Evolutionary conservation across 2,113 vertebrate genomes (phyloP), one percentile per base, ranked within the genome.

Genomic region (Hippocampus zosterae): DNA sequence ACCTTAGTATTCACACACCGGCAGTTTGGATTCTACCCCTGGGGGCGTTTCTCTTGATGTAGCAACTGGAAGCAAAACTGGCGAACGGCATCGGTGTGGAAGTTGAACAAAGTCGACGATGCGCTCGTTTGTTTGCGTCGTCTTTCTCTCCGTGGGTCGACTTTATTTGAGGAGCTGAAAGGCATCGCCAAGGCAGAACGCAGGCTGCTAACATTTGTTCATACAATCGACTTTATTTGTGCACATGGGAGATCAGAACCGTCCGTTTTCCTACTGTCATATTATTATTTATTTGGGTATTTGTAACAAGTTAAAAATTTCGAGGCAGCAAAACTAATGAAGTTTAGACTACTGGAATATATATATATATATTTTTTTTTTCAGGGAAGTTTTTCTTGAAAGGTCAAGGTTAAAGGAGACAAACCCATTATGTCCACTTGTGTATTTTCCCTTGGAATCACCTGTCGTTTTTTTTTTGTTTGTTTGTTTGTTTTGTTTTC

Each of bases 261-360:
- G 88, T 89, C 88, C 87, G 15, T 40, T 46, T 84, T 79, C 72
- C 72, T 81, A 56, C 77, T 71, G 84, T 83, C 82, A 74, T 75
- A 74, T 71, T 71, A 66, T 80, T 82, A 70, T 72, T 82, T 89
- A 87, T 87, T 90, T 3, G 42, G 63, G 63, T 87, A 81, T 87
- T 88, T 78, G 76, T 84, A 88, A 82, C 78, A 79, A 82, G 72
- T 84, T 50, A 63, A 81, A 80, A 74, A 84, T 83, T 64, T 73
- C 8, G 72, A 82, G 86, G 86, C 88, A 88, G 86, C 84, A 85
- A 83, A 83, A 85, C 72, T 81, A 81, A 81, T 87, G 83, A 89
- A 87, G 83, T 86, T 37, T 67, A 76, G 74, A 89, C 76, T 84
- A 88, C 86, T 89, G 86, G 84, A 90, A 85, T 73, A 44, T 6